Conservation (phyloP, 2,888 invertebrate genomes). For the Sinotaia quadrata region DNA sequence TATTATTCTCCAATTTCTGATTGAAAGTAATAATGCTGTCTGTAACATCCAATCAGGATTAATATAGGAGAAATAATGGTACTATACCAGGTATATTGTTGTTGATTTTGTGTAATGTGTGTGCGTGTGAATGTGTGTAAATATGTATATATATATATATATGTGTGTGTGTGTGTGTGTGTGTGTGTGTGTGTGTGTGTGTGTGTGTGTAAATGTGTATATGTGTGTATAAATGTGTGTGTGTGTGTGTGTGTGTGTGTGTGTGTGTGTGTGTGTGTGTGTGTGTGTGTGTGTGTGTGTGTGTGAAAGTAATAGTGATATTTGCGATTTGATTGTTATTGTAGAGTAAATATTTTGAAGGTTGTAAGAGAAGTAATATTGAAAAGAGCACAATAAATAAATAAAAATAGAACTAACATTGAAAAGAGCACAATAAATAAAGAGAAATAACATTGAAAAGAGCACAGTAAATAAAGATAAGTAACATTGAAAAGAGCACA, state of each 20-base stretch:
- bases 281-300: constrained; percentile 15
- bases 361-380: background rate
- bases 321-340: too few relatives aligned
- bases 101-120: background rate
- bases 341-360: background rate
- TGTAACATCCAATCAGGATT: too few relatives aligned
- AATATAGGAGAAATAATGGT: too few relatives aligned
- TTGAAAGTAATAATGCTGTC: too few relatives aligned
- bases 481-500: background rate
- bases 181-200: constrained; percentile 6
- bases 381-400: background rate
- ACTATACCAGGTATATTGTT: too few relatives aligned
- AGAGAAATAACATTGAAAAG: background rate
- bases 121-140: constrained; percentile 8
- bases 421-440: background rate
- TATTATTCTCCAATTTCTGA: too few relatives aligned
- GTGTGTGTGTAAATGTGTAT: constrained; percentile 1
- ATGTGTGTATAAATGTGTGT: constrained; percentile 7
- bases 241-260: constrained; percentile 15
- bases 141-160: background rate
- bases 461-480: background rate
- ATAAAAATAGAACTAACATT: background rate
- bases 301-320: constrained; percentile 4
- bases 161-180: constrained; percentile 13
- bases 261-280: constrained; percentile 16